Percentiles rank a stretch among this genome's conserved stretches.
These are phyloP conservation scores for Pachyramphus minor DNA, from an alignment of 2,113 vertebrate genomes.

Conservation along the genomic window DNA sequence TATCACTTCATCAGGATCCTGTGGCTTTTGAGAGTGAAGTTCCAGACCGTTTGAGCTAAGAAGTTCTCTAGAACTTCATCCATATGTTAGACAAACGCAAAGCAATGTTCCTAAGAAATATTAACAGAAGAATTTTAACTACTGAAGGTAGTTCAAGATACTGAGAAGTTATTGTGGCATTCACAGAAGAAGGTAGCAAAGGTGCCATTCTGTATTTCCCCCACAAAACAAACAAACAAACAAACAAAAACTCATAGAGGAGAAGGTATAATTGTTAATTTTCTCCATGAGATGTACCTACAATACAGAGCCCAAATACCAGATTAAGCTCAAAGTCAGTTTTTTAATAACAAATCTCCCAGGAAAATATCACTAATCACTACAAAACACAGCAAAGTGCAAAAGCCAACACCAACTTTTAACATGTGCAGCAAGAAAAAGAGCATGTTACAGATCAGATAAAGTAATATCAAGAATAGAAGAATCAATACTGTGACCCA, in stretches of 20 bases:
- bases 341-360: background rate
- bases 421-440: background rate
- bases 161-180: background rate
- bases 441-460: background rate
- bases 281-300: background rate
- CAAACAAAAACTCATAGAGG: background rate
- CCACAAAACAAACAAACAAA: background rate
- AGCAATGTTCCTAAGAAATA: background rate
- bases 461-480: background rate
- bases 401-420: background rate
- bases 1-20: background rate
- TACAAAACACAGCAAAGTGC: background rate
- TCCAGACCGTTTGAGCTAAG: background rate
- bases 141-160: background rate
- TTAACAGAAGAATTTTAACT: background rate
- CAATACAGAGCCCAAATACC: background rate
- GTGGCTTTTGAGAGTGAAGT: background rate
- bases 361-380: background rate
- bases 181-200: background rate
- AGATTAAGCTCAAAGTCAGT: background rate
- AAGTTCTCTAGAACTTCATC: background rate
- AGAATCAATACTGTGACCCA: background rate
- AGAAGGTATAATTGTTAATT: background rate
- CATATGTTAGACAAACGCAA: background rate
- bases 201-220: fast-evolving